phyloP scores from a whole-genome alignment of 1,140 invertebrate genomes.

The Drepana arcuata region DNA sequence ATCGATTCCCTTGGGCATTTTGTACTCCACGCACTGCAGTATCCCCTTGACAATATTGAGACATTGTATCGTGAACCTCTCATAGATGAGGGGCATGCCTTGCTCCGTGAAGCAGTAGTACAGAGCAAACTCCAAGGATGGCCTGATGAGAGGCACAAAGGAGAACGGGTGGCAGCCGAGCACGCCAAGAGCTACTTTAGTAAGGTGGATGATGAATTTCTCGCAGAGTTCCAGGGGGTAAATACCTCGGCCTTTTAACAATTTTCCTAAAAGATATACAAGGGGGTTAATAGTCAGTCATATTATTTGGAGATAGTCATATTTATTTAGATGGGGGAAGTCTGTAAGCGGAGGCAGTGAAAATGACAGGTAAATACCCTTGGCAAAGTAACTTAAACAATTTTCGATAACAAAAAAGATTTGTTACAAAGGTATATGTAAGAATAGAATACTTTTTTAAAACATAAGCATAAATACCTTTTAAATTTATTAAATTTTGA shows the following conservation, averaged over 20 bases:
- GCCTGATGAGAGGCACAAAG: constrained; percentile 84
- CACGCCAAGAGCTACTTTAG: constrained; percentile 84
- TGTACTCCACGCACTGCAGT: too few relatives aligned
- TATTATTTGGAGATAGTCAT: too few relatives aligned
- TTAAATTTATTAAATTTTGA: not conserved
- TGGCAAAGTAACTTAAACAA: too few relatives aligned
- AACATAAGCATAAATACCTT: not conserved
- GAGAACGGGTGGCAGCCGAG: constrained; percentile 84
- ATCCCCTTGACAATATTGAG: constrained; percentile 91
- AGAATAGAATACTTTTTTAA: too few relatives aligned
- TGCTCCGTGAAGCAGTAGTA: constrained; percentile 89
- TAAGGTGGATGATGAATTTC: constrained; percentile 86
- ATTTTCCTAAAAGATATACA: constrained; percentile 77
- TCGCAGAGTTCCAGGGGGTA: constrained; percentile 79
- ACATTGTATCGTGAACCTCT: constrained; percentile 89
- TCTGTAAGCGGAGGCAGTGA: too few relatives aligned
- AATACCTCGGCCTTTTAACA: constrained; percentile 73
- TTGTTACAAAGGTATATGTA: too few relatives aligned
- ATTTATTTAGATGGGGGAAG: too few relatives aligned
- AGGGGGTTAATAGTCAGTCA: too few relatives aligned
- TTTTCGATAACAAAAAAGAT: too few relatives aligned
- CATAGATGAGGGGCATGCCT: constrained; percentile 83
- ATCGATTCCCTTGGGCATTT: constrained; percentile 75
- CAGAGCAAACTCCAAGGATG: constrained; percentile 85
- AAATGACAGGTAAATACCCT: too few relatives aligned